Percentiles rank a stretch among this genome's conserved stretches.
These are phyloP conservation scores for Adineta ricciae DNA, from an alignment of 2,888 invertebrate species.

Conservation along the genomic window DNA sequence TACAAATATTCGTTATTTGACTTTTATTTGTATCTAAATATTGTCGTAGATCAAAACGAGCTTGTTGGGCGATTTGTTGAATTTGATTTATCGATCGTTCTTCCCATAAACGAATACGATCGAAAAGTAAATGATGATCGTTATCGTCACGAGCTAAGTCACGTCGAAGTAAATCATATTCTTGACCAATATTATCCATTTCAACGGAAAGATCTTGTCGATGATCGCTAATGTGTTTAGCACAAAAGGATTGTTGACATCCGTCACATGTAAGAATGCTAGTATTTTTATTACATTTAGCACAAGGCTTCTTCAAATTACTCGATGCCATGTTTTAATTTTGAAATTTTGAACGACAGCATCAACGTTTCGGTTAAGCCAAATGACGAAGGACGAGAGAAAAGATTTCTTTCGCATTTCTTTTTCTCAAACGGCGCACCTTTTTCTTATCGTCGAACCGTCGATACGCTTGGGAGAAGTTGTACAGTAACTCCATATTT, in stretches of 20 bases:
- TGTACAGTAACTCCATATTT: too few relatives aligned
- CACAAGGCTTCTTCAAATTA: neutral
- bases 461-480: too few relatives aligned
- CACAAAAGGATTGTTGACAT: neutral
- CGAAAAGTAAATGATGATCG: neutral
- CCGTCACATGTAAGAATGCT: neutral
- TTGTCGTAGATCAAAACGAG: neutral
- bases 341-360: too few relatives aligned
- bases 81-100: neutral
- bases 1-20: neutral
- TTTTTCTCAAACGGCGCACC: too few relatives aligned
- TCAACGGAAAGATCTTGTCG: neutral
- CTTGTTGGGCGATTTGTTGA: neutral
- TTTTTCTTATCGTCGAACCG: too few relatives aligned
- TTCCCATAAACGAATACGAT: neutral
- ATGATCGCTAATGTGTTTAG: neutral
- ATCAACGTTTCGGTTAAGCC: too few relatives aligned
- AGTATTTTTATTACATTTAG: neutral
- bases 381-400: too few relatives aligned
- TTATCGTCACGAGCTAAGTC: neutral
- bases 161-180: neutral
- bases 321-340: too few relatives aligned
- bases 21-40: neutral
- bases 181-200: neutral
- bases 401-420: too few relatives aligned